A percentile compares a stretch with the other conserved stretches of the same genome.
Evolutionary conservation across 1,140 invertebrate genomes (phyloP).

Genomic region (Tetramorium alpestre): DNA sequence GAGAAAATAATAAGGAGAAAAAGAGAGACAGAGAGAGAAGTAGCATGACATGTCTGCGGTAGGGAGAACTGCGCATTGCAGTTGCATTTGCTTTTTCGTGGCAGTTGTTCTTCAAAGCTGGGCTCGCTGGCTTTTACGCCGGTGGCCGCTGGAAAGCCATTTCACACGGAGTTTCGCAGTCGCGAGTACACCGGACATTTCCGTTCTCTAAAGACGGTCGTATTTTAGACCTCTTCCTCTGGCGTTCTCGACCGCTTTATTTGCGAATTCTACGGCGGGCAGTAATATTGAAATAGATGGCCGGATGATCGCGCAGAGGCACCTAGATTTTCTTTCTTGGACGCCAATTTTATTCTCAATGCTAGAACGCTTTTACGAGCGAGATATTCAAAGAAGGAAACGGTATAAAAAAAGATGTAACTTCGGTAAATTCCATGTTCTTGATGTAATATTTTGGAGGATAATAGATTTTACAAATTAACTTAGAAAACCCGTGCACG

Average conservation of each 20-base stretch:
- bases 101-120: slow-evolving; percentile 51
- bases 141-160: slow-evolving; percentile 41
- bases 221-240: slow-evolving; percentile 36
- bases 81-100: slow-evolving; percentile 38
- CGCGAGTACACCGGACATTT: slow-evolving; percentile 35
- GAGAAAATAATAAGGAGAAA: neutral
- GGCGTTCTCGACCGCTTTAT: slow-evolving; percentile 15
- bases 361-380: neutral
- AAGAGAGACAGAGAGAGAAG: neutral
- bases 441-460: neutral
- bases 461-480: neutral
- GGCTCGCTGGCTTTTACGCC: slow-evolving; percentile 31
- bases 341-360: slow-evolving; percentile 17
- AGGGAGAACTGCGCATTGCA: slow-evolving; percentile 11
- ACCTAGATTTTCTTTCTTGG: neutral
- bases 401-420: neutral
- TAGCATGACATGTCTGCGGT: neutral
- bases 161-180: slow-evolving; percentile 41
- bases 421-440: neutral
- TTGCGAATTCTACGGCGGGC: neutral
- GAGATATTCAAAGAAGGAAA: neutral
- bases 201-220: slow-evolving; percentile 45
- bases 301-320: neutral
- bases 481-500: neutral
- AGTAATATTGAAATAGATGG: slow-evolving; percentile 46